Evolutionary conservation across 2,113 vertebrate genomes (phyloP).

Genomic region (Pangasianodon hypophthalmus): DNA sequence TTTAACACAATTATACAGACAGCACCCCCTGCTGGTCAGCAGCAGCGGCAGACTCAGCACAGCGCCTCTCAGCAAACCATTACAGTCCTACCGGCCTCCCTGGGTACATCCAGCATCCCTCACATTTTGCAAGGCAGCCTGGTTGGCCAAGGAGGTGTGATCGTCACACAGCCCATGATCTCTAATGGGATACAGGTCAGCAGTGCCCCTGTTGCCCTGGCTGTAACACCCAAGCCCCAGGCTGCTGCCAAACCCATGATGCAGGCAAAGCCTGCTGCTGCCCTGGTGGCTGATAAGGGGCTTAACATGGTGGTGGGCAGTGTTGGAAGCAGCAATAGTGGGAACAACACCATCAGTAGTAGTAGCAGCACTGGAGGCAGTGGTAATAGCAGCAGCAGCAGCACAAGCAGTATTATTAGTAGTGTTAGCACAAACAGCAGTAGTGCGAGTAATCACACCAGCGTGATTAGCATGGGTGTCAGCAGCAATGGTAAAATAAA

Average conservation of each 20-base stretch:
- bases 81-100: conserved; percentile 86
- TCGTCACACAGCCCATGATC: conserved; percentile 90
- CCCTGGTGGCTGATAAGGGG: conserved; percentile 75
- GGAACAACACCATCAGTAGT: conserved; percentile 62
- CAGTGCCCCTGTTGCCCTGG: conserved; percentile 83
- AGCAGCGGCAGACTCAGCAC: conserved; percentile 64
- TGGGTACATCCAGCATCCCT: conserved; percentile 82
- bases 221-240: conserved; percentile 84
- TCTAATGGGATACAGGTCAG: conserved; percentile 88
- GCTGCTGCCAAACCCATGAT: conserved; percentile 77
- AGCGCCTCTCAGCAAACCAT: conserved; percentile 78
- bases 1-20: conserved; percentile 98
- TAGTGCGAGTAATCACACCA: conserved; percentile 56
- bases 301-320: conserved; percentile 72
- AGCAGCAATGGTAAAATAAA: conserved; percentile 59
- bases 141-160: conserved; percentile 86
- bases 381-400: conserved; percentile 45
- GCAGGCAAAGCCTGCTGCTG: conserved; percentile 74
- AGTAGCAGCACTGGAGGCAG: conserved; percentile 52
- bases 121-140: conserved; percentile 87
- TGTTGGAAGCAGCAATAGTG: conserved; percentile 71
- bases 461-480: conserved; percentile 66
- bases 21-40: conserved; percentile 72
- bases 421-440: conserved; percentile 50
- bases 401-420: conserved; percentile 56